Evolutionary conservation across 2,113 vertebrate genomes (phyloP).

Genomic region (Ailurus styani): DNA sequence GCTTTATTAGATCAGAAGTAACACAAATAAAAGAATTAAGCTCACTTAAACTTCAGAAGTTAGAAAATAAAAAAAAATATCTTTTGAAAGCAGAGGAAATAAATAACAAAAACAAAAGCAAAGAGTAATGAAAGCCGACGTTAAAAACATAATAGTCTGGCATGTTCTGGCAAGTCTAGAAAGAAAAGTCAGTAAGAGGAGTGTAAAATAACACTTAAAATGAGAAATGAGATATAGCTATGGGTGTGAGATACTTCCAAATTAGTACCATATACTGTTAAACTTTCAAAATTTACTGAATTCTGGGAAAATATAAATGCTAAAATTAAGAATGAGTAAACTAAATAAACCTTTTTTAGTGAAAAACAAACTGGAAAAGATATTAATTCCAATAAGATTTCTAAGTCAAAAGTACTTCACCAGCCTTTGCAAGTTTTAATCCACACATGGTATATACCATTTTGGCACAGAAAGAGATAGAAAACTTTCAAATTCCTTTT

Average conservation of each 20-base stretch:
- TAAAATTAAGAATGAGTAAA: not conserved
- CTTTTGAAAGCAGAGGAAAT: not conserved
- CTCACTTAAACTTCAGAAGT: not conserved
- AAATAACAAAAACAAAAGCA: not conserved
- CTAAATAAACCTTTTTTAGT: not conserved
- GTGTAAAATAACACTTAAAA: not conserved
- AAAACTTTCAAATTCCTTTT: not conserved
- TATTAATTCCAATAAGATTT: not conserved
- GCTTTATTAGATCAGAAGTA: not conserved
- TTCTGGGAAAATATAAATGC: not conserved
- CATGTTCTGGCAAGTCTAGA: not conserved
- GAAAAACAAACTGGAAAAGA: not conserved
- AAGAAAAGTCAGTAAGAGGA: not conserved
- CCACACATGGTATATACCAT: not conserved
- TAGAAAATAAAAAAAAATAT: slow-evolving; percentile 17
- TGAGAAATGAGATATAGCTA: not conserved
- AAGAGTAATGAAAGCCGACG: not conserved
- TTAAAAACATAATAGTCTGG: not conserved
- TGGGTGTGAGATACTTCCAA: not conserved
- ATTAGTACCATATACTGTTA: not conserved
- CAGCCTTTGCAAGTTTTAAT: not conserved
- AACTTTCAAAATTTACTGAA: slow-evolving; percentile 18
- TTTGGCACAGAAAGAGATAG: not conserved
- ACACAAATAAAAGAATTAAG: slow-evolving; percentile 7
- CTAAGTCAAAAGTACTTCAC: slow-evolving; percentile 1